Evolutionary conservation across 2,113 vertebrate species (phyloP).

Genomic region (Corvus cornix): DNA sequence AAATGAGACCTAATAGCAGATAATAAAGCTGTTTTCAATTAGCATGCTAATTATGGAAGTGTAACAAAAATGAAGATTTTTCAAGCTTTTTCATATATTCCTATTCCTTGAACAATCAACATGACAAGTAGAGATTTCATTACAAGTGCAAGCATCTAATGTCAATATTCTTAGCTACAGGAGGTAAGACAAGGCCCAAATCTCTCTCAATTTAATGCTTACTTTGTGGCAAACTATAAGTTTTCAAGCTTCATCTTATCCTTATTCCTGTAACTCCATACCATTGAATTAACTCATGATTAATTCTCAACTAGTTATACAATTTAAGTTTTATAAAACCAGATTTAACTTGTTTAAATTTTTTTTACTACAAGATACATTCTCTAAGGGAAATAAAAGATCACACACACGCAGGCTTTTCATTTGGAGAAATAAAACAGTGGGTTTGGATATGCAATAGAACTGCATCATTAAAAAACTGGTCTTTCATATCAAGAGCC

Average conservation of each 20-base stretch:
- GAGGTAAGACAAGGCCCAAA: background rate
- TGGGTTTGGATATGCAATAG: background rate
- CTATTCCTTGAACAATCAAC: background rate
- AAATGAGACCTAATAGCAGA: background rate
- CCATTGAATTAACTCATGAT: background rate
- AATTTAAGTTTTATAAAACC: background rate
- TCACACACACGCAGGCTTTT: background rate
- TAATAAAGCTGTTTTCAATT: background rate
- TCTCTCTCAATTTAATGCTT: background rate
- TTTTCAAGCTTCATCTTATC: background rate
- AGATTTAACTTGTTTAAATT: background rate
- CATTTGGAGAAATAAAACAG: background rate
- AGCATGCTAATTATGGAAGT: background rate
- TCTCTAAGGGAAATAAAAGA: background rate
- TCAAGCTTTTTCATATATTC: background rate
- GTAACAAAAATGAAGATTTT: background rate
- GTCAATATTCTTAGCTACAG: background rate
- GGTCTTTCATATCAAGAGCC: background rate
- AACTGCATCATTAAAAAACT: constrained; percentile 6
- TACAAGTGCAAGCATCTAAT: background rate
- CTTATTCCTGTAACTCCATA: background rate
- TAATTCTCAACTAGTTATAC: background rate
- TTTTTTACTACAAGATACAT: background rate
- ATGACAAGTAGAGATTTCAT: background rate
- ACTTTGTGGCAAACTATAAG: background rate